These are phyloP conservation scores for Jacana jacana DNA, from an alignment of 2,113 vertebrate species.

Conservation along the genomic window DNA sequence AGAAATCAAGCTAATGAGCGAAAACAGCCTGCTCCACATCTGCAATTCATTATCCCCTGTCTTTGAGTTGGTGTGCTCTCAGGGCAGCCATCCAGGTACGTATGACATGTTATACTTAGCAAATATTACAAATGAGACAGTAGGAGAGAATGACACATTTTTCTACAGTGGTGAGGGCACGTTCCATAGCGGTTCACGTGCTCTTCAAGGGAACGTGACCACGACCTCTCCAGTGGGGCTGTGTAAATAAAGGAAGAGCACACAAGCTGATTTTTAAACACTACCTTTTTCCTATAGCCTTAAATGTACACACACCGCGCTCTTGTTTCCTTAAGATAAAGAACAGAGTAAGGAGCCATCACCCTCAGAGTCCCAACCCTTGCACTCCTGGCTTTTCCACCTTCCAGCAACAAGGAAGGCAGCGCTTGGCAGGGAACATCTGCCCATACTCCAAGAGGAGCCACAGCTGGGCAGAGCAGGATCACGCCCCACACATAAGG, in stretches of 20 bases:
- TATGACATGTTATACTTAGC: background rate
- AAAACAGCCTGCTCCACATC: constrained; percentile 50
- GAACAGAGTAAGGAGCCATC: background rate
- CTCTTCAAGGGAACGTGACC: background rate
- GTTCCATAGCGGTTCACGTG: background rate
- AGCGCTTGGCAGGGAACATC: accelerated
- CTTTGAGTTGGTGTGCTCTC: background rate
- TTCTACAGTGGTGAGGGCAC: background rate
- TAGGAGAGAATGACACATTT: constrained; percentile 6
- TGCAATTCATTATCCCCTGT: constrained; percentile 50
- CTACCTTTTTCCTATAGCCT: background rate
- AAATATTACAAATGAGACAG: background rate
- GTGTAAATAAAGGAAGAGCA: background rate
- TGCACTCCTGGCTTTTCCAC: background rate
- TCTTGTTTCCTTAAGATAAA: background rate
- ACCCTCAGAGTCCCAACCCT: background rate
- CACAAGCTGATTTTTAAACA: background rate
- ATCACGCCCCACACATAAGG: background rate
- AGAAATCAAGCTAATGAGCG: constrained; percentile 60
- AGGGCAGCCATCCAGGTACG: constrained; percentile 53
- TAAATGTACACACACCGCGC: background rate
- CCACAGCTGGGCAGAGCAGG: background rate
- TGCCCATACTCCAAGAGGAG: accelerated
- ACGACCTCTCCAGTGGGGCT: background rate
- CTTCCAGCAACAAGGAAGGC: background rate